These are phyloP conservation scores for Galerucella nymphaeae DNA, from an alignment of 2,888 invertebrate species.

Conservation along the genomic window DNA sequence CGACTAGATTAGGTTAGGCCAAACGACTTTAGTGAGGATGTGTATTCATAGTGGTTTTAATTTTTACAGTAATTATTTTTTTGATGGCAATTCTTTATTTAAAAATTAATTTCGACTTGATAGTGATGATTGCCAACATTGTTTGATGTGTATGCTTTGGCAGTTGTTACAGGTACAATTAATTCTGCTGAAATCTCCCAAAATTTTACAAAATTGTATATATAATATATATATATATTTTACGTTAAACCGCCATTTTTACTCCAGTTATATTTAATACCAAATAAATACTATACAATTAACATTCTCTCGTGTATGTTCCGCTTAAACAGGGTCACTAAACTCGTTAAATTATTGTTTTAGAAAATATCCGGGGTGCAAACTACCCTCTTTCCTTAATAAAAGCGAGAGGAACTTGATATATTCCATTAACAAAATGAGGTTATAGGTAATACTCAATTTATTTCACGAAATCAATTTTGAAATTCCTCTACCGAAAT, in stretches of 20 bases:
- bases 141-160: conserved; percentile 10
- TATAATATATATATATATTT: too few species aligned
- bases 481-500: background rate
- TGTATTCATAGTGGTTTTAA: too few species aligned
- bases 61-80: too few species aligned
- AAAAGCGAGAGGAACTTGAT: background rate
- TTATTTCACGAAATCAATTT: background rate
- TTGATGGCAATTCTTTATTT: too few species aligned
- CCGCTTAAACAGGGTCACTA: background rate
- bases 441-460: background rate
- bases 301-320: background rate
- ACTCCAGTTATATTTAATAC: too few species aligned
- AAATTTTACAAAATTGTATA: too few species aligned
- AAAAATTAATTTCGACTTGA: too few species aligned
- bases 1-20: too few species aligned
- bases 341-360: conserved; percentile 10
- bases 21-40: too few species aligned
- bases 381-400: background rate
- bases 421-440: background rate
- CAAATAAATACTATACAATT: background rate
- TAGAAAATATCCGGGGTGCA: background rate
- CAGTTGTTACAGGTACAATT: background rate
- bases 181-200: conserved; percentile 10
- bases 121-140: conserved; percentile 10
- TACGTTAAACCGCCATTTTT: too few species aligned